Conservation (phyloP, 2,888 invertebrate genomes). For the Eustalomyia histrio region DNA sequence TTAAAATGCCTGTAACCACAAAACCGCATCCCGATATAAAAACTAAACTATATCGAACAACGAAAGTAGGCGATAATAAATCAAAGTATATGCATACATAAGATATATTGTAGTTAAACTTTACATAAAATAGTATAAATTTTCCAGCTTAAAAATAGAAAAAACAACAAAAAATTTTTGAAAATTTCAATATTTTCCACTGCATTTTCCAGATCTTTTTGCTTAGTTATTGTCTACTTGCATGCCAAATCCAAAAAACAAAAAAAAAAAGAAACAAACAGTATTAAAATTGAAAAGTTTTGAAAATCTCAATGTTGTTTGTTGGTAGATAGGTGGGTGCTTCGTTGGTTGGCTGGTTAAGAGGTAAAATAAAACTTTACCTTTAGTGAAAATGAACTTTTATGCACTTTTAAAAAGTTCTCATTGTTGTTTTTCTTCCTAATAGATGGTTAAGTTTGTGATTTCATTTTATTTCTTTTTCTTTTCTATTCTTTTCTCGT, state of each 20-base stretch:
- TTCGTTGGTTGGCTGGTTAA: not conserved
- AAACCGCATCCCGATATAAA: not conserved
- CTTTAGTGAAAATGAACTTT: conserved; percentile 37
- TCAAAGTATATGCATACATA: conserved; percentile 31
- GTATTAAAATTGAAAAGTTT: conserved; percentile 5
- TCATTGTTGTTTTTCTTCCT: conserved; percentile 47
- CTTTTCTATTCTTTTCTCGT: conserved; percentile 32
- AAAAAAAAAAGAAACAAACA: conserved; percentile 9
- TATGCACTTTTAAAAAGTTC: too few species aligned
- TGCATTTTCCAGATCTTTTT: conserved; percentile 15
- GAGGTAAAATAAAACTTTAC: conserved; percentile 39
- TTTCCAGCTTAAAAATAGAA: conserved; percentile 11
- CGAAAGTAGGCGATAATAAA: conserved; percentile 50
- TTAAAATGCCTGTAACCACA: not conserved
- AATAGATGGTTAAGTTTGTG: conserved; percentile 46
- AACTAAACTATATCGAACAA: conserved; percentile 4
- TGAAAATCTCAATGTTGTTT: conserved; percentile 22
- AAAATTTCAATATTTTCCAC: conserved; percentile 36
- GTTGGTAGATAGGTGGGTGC: conserved; percentile 12
- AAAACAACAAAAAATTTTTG: conserved; percentile 10
- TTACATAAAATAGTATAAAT: conserved; percentile 29
- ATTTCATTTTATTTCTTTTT: conserved; percentile 45
- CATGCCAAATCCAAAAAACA: conserved; percentile 18
- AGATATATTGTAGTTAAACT: too few species aligned
- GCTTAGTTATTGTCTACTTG: conserved; percentile 11